Base-by-base conservation (phyloP, 2,797 vertebrate species). In the Leptodactylus fallax region DNA sequence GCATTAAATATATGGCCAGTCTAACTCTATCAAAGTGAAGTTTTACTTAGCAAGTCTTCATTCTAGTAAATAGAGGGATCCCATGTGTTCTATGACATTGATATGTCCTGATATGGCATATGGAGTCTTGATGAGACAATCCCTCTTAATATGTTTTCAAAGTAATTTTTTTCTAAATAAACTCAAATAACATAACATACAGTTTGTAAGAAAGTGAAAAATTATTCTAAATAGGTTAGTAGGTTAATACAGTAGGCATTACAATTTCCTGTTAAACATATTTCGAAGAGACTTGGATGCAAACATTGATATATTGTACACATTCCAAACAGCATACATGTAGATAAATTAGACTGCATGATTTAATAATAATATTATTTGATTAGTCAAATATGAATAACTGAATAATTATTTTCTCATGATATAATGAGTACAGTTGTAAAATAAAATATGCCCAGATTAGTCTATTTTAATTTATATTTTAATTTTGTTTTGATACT, bases 401-500 rank as follows among this genome's bases (percentile, higher is more conserved):
- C 23, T 77, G 14, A 76, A 76, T 49, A 72, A 49, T 65, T 8
- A 61, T 84, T 76, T 74, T 84, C 36, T 76, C 82, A 47, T 77
- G 74, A 72, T 74, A 47, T 61, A 76, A 76, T 85, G 45, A 85
- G 83, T 76, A 47, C 36, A 49, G 27, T 61, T 76, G 13, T 25
- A 21, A 84, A 76, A 76, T 76, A 84, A 84, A 84, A 84, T 65
- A 85, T 78, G 45, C n/a, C 56, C 47, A 69, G 69, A 86, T 79
- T 69, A 45, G n/a, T 87, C 67, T 81, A 74, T 76, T 51, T 71
- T 61, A 63, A 65, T 87, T 58, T 56, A 60, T 77, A 74, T 77
- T 63, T 72, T 76, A 63, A 72, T 82, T 71, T 82, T 82, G 58
- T 76, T 87, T 77, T 87, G 86, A 87, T 82, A 81, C 55, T 53